Evolutionary conservation across 2,797 vertebrate species (phyloP), one percentile per base, ranked within the genome.

Genomic region (Tinamus major): DNA sequence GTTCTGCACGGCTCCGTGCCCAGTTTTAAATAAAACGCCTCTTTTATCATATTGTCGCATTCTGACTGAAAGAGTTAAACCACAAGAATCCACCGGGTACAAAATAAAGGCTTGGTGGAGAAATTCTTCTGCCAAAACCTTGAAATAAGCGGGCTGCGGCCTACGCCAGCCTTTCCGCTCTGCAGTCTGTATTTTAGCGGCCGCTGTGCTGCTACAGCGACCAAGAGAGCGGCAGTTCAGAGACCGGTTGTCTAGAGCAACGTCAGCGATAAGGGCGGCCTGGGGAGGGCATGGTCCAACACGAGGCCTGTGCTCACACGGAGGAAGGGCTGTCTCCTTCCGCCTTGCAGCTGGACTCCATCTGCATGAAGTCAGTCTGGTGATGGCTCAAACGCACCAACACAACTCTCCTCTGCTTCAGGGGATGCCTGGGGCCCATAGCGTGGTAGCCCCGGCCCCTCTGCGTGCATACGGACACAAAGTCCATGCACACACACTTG

Each of bases 171-270:
- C 92, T 85, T 94, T 85, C 79, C 49, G 20, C 0, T 9, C 68
- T 1, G 8, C 35, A 94, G 92, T 64, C 95, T 95, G 4, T 92
- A 90, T 87, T 97, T 97, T 94, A 92, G 93, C 77, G 95, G 95
- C 92, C 87, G 51, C 26, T 3, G 51, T 27, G 95, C 96, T 85
- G 68, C 96, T 68, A 87, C 95, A 84, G 95, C 92, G 96, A 97
- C 93, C 79, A 17, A 49, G 68, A 95, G 89, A 46, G 27, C 65
- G 87, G 69, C 76, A 95, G 95, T 95, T 95, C 90, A 89, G 59
- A 83, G 71, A 63, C 82, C 87, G 78, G 87, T 78, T 93, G 93
- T 97, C 95, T 94, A 76, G 59, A 95, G 95, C 86, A 92, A 90
- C 41, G 37, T 24, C 55, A 91, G 49, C 87, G 90, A 93, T 78